Base-by-base conservation (phyloP, 2,888 invertebrate species). In the Meteorus colon region DNA sequence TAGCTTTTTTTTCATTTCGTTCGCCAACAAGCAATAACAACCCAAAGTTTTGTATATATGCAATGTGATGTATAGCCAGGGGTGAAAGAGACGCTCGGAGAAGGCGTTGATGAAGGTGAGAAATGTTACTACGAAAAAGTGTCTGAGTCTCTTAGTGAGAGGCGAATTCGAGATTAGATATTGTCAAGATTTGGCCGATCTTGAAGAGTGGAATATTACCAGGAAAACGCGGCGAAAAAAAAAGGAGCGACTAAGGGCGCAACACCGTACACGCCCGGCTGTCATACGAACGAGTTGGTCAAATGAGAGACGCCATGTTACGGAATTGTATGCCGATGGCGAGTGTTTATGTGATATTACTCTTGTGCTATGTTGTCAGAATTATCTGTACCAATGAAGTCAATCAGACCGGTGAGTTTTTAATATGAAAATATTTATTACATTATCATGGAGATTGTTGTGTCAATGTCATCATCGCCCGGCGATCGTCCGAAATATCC, bases 291-390 rank as follows among this genome's bases (percentile, higher is more conserved):
- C 66, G 66, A 51, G 65, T 34, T 55, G 41, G 16, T 48, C 41
- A 37, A 37, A 45, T 19, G 72, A 63, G n/a, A 69, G 87, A 86
- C 88, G 88, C 89, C 88, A 89, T 89, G 89, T 87, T 86, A 84
- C 84, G 81, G 83, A 83, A 82, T 83, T 82, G 84, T 84, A 82
- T 83, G 84, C 86, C 84, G 82, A 86, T 85, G 83, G 84, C 83
- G 82, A 82, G 79, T 83, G 82, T 84, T 81, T 79, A 81, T 78
- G 82, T 82, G 73, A 77, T 84, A 77, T 74, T 87, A 77, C 78
- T 87, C 75, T 83, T 82, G 74, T 81, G 77, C 77, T 80, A 85
- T 77, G 80, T 83, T 67, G 76, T 83, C 74, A 78, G 83, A 74
- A 79, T 80, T 55, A 82, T 84, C 77, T 37, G 69, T 14, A 65